Evolutionary conservation across 2,113 vertebrate species (phyloP).

Genomic region (Xenopus borealis): DNA sequence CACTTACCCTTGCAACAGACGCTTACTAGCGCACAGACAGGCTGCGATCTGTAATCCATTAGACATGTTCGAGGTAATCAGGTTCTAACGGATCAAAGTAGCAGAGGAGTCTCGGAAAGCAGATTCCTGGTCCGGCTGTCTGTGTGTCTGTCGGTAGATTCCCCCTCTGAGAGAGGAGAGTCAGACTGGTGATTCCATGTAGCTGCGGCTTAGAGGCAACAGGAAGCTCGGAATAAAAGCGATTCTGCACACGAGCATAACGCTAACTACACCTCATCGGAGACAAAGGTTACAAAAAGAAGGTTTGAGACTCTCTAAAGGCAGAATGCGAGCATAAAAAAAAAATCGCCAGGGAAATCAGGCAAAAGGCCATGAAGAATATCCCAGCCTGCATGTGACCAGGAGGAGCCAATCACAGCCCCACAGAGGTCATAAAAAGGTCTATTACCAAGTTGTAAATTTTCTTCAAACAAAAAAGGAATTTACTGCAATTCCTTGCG

Average conservation of each 20-base stretch:
- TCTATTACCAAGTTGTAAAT: constrained; percentile 99
- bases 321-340: constrained; percentile 81
- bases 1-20: constrained; percentile 18
- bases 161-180: constrained; percentile 15
- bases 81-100: neutral
- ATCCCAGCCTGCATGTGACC: constrained; percentile 96
- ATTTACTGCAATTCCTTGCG: constrained; percentile 93
- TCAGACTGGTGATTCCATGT: constrained; percentile 33
- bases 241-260: constrained; percentile 45
- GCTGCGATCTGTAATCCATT: constrained; percentile 65
- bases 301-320: constrained; percentile 81
- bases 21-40: constrained; percentile 1
- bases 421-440: constrained; percentile 96
- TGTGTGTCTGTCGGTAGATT: neutral
- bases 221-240: constrained; percentile 13
- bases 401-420: constrained; percentile 95
- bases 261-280: constrained; percentile 66
- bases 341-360: constrained; percentile 88
- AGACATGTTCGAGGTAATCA: constrained; percentile 48
- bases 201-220: constrained; percentile 46
- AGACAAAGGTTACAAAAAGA: constrained; percentile 82
- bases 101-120: neutral
- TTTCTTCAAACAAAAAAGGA: constrained; percentile 98
- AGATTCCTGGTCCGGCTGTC: neutral
- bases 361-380: constrained; percentile 93